Percentiles rank a stretch among this genome's conserved stretches.
Conservation (phyloP, 2,113 vertebrate genomes). For the Anarrhichthys ocellatus region DNA sequence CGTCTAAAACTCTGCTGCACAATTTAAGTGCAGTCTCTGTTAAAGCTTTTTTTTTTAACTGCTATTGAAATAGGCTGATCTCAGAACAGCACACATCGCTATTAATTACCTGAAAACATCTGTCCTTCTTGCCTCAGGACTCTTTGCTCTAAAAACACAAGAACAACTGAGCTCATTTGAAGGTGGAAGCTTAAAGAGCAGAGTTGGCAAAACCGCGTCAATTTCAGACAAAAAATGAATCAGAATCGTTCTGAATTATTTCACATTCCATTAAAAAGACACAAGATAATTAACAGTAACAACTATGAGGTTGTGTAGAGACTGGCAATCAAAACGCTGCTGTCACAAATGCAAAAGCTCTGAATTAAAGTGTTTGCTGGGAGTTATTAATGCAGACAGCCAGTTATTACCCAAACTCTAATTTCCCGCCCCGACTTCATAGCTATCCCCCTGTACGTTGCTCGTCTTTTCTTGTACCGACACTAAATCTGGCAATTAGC, state of each 20-base stretch:
- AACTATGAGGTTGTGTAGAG: background rate
- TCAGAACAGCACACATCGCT: background rate
- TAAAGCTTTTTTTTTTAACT: background rate
- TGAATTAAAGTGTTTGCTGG: conserved; percentile 26
- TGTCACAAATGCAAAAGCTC: conserved; percentile 24
- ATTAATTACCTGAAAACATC: background rate
- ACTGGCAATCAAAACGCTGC: conserved; percentile 14
- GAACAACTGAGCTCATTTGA: background rate
- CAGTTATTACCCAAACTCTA: conserved; percentile 49
- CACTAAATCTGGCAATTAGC: conserved; percentile 72
- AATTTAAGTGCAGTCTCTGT: background rate
- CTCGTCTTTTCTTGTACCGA: conserved; percentile 41
- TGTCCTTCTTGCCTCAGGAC: background rate
- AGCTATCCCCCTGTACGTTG: conserved; percentile 3
- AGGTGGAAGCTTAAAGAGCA: background rate
- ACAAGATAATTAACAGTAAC: background rate
- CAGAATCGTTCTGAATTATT: conserved; percentile 15
- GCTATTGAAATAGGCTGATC: background rate
- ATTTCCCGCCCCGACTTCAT: conserved; percentile 55
- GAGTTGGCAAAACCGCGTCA: background rate
- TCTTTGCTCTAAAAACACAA: background rate
- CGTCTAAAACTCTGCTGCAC: background rate
- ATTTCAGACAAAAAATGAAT: background rate
- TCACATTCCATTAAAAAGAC: conserved; percentile 2
- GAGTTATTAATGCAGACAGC: conserved; percentile 30